Evolutionary conservation across 2,113 vertebrate species (phyloP).

Genomic region (Cervus canadensis): DNA sequence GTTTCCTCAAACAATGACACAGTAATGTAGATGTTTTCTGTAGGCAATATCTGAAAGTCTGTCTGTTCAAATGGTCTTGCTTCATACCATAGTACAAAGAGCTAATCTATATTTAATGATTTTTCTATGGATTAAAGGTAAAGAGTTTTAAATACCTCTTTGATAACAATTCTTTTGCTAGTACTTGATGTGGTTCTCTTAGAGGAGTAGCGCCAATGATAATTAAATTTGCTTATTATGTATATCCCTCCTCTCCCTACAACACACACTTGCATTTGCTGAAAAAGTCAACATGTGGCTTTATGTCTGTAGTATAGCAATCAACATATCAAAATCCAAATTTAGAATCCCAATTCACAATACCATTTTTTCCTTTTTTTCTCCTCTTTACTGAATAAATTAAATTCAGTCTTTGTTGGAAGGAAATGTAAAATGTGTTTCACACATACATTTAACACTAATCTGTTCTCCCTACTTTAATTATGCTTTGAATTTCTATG

Average conservation of each 20-base stretch:
- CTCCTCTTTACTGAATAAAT: conserved; percentile 61
- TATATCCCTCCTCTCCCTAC: background rate
- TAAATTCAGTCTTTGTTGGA: conserved; percentile 64
- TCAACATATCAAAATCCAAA: conserved; percentile 66
- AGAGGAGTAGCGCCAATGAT: background rate
- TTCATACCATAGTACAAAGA: background rate
- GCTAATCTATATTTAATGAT: conserved; percentile 12
- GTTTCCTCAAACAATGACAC: background rate
- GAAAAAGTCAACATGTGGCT: conserved; percentile 59
- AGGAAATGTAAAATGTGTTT: conserved; percentile 70
- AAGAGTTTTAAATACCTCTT: conserved; percentile 46
- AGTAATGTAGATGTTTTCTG: background rate
- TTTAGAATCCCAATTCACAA: conserved; percentile 65
- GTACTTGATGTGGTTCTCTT: background rate
- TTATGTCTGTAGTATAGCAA: conserved; percentile 58
- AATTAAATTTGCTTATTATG: conserved; percentile 58
- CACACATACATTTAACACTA: conserved; percentile 74
- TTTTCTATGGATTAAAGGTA: conserved; percentile 40
- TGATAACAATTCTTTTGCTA: conserved; percentile 29
- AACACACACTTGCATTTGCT: background rate
- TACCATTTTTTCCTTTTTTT: conserved; percentile 3
- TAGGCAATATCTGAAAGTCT: background rate
- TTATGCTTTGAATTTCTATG: conserved; percentile 68
- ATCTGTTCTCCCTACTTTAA: conserved; percentile 73
- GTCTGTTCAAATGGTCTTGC: background rate